Evolutionary conservation across 2,888 invertebrate species (phyloP), one percentile per base, ranked within the genome.

Genomic region (Drosophila barbarae): DNA sequence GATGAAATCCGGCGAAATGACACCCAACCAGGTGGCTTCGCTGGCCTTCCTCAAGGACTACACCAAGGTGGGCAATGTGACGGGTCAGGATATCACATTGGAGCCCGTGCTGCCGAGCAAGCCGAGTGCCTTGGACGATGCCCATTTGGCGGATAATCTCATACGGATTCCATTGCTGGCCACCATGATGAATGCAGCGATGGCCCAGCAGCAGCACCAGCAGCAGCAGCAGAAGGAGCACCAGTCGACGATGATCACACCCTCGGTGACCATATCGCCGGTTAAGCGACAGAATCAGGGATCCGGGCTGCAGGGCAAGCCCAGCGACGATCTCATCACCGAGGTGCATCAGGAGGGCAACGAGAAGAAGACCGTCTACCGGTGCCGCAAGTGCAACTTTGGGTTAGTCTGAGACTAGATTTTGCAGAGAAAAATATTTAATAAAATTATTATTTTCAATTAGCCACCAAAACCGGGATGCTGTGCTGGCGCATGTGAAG

Each of bases 361-460:
- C 51, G 91, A 92, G 41, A 95, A 94, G 89, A 93, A 93, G 84
- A 95, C 94, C 13, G 90, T 94, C 77, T 96, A 96, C 94, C 95
- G 96, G 88, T 98, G 97, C 90, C 96, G 96, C 89, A 95, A 95
- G 86, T 98, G 97, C 89, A 93, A 94, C 87, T 97, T 95, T 90
- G 94, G 93, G 95, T 95, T 89, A 60, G 71, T 56, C 21, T 13
- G 5, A 26, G 7, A 1, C 1, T 12, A 2, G 7, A 5, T 15
- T 21, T 32, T 5, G 0, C 3, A 9, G 8, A 6, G 9, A 10
- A 47, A 5, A 47, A n/a, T 18, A 18, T 30, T 8, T 1, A 18
- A 18, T 5, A 32, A 5, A 28, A 12, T 4, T 21, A 1, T 47
- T 0, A 6, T 13, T 12, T 0, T 18, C 1, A 7, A 26, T 26